Evolutionary conservation across 2,113 vertebrate species (phyloP).

Genomic region (Murina feae): DNA sequence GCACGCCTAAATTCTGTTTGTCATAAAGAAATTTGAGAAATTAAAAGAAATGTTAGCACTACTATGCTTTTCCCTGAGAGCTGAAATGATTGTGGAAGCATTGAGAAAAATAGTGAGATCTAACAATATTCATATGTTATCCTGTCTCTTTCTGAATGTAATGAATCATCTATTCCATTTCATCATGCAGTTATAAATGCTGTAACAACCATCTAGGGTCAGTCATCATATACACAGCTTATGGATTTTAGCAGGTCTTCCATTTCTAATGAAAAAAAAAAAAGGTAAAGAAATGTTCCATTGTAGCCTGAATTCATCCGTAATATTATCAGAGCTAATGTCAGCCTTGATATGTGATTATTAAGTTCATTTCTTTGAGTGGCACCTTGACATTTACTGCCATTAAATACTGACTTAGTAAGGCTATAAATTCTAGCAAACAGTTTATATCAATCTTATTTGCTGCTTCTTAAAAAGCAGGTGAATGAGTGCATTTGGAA

Average conservation of each 20-base stretch:
- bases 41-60: neutral
- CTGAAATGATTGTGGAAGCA: neutral
- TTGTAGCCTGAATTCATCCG: conserved; percentile 11
- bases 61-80: neutral
- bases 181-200: conserved; percentile 13
- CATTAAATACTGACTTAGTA: neutral
- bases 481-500: neutral
- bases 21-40: neutral
- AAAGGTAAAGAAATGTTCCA: neutral
- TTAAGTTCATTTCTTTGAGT: conserved; percentile 66
- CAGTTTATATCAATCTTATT: neutral
- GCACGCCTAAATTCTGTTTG: neutral
- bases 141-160: neutral
- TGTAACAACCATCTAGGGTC: neutral
- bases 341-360: conserved; percentile 32
- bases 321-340: conserved; percentile 41
- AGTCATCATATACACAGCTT: neutral
- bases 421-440: conserved; percentile 22
- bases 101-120: neutral
- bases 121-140: neutral
- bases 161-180: conserved; percentile 34
- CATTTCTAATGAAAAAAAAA: neutral
- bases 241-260: neutral
- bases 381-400: conserved; percentile 59
- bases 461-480: conserved; percentile 40